Conservation (phyloP, 2,797 vertebrate species). For the Adrianichthys oophorus region DNA sequence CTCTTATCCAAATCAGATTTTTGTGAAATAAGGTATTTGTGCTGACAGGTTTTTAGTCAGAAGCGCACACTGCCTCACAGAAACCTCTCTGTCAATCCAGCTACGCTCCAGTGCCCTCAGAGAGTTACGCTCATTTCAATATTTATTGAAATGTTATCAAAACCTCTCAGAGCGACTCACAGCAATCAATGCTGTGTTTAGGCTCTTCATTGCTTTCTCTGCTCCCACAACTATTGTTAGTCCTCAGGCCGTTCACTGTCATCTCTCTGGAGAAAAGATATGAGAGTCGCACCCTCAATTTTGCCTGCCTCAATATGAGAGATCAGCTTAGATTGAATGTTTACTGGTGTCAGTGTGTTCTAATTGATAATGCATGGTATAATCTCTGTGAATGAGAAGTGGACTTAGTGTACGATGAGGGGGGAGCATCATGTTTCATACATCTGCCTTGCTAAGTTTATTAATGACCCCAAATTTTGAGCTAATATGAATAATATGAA, state of each 20-base stretch:
- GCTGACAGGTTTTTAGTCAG: constrained; percentile 28
- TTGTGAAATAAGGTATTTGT: constrained; percentile 10
- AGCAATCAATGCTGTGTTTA: constrained; percentile 70
- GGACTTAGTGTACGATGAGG: constrained; percentile 8
- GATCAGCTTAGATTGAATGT: constrained; percentile 42
- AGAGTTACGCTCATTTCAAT: constrained; percentile 71
- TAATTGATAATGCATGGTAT: constrained; percentile 52
- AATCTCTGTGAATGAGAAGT: constrained; percentile 26
- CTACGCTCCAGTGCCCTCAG: constrained; percentile 39
- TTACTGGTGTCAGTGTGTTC: constrained; percentile 45
- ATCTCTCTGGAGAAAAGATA: constrained; percentile 40
- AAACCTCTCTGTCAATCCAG: constrained; percentile 53
- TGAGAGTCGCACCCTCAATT: constrained; percentile 52
- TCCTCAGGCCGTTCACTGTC: constrained; percentile 45
- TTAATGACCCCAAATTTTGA: constrained; percentile 22
- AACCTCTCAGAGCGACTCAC: constrained; percentile 65
- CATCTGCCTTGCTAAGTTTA: constrained; percentile 28
- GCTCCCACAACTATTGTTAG: constrained; percentile 56
- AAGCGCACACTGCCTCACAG: constrained; percentile 16
- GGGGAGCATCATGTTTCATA: constrained; percentile 15
- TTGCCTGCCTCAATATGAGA: constrained; percentile 42
- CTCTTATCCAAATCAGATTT: constrained; percentile 25
- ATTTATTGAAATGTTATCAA: constrained; percentile 79
- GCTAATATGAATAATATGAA: no score
- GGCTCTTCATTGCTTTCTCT: constrained; percentile 40